Conservation (phyloP, 2,113 vertebrate species). For the Meleagris gallopavo region DNA sequence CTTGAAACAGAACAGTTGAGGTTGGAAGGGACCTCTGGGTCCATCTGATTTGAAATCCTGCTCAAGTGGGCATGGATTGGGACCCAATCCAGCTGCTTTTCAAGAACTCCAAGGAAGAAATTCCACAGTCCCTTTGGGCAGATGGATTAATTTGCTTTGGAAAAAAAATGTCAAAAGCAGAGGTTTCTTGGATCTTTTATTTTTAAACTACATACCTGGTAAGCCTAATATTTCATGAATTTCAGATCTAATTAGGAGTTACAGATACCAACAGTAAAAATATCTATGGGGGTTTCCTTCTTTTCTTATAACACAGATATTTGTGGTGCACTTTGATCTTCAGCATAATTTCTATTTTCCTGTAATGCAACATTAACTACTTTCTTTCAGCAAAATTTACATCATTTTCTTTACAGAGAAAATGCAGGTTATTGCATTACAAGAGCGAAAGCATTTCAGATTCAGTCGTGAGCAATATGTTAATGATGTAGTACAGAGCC, state of each 20-base stretch:
- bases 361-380: conserved; percentile 11
- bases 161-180: neutral
- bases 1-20: neutral
- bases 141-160: neutral
- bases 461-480: conserved; percentile 77
- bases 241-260: conserved; percentile 66
- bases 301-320: conserved; percentile 55
- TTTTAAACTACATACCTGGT: neutral
- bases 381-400: conserved; percentile 49
- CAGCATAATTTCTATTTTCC: conserved; percentile 30
- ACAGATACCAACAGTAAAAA: conserved; percentile 60
- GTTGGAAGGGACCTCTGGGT: neutral
- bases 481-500: conserved; percentile 76
- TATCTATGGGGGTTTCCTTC: neutral
- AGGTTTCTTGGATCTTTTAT: neutral
- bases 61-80: neutral
- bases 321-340: conserved; percentile 58
- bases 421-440: conserved; percentile 65
- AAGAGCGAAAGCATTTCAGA: conserved; percentile 72
- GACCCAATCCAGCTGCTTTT: neutral
- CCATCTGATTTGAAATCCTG: neutral
- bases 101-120: neutral
- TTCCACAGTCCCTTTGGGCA: neutral
- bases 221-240: conserved; percentile 56
- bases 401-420: conserved; percentile 50